A percentile compares a stretch with the other conserved stretches of the same genome.
Evolutionary conservation across 2,113 vertebrate genomes (phyloP).

Genomic region (Corythornis cristatus): DNA sequence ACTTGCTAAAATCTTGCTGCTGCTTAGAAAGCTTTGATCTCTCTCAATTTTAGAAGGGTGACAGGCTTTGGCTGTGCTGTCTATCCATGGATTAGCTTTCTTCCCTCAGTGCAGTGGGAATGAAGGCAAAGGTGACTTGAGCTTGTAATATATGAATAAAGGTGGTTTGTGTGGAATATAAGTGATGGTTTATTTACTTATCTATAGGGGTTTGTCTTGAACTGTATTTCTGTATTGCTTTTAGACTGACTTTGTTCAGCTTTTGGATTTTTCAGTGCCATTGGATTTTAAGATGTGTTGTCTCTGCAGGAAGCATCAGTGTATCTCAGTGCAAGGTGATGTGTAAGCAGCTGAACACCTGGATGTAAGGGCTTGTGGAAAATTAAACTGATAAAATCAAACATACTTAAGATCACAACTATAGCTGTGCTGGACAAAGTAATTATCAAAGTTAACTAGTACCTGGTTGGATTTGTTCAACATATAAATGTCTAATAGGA

Average conservation of each 20-base stretch:
- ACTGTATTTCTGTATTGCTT: background rate
- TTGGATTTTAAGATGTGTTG: background rate
- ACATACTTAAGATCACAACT: too few species aligned
- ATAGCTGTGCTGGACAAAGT: too few species aligned
- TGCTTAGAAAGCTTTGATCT: background rate
- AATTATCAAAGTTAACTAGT: background rate
- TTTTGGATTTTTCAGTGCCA: background rate
- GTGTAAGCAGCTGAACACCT: background rate
- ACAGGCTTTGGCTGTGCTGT: background rate
- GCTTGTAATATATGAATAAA: background rate
- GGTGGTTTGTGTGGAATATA: background rate
- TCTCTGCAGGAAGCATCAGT: background rate
- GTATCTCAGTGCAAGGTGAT: background rate
- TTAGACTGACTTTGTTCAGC: background rate
- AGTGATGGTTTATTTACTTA: background rate
- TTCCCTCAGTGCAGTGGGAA: background rate
- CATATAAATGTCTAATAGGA: background rate
- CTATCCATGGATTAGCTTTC: background rate
- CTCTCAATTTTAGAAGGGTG: background rate
- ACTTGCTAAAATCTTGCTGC: background rate
- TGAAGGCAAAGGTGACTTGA: background rate
- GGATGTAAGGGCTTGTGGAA: fast-evolving
- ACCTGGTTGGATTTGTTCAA: background rate
- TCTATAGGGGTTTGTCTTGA: background rate
- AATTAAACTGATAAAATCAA: background rate